Percentiles rank a stretch among this genome's conserved stretches.
phyloP scores from a whole-genome alignment of 1,140 invertebrate genomes.

The Pomacea maculata region DNA sequence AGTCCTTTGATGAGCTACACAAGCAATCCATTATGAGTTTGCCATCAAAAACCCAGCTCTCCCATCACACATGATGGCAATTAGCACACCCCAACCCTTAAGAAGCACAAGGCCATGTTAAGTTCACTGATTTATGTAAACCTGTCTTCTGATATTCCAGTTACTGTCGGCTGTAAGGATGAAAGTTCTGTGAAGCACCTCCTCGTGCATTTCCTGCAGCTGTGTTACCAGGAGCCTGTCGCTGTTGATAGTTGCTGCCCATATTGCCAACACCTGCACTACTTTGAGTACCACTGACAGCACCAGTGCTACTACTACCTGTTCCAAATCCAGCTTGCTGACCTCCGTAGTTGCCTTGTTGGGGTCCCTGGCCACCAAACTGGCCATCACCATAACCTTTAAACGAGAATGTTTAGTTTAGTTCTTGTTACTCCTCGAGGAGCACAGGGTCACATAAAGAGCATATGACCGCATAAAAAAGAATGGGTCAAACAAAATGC shows the following conservation, averaged over 20 bases:
- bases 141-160: neutral
- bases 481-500: too few species aligned
- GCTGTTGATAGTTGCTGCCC: slow-evolving; percentile 18
- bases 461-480: too few species aligned
- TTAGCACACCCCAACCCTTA: neutral
- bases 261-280: neutral
- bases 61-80: neutral
- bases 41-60: neutral
- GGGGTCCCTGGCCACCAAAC: neutral
- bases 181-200: slow-evolving; percentile 16
- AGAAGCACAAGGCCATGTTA: neutral
- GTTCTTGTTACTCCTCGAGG: too few species aligned
- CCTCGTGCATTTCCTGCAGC: neutral
- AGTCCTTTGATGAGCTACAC: too few species aligned
- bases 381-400: slow-evolving; percentile 8
- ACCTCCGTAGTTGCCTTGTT: slow-evolving; percentile 15
- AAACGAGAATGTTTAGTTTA: neutral
- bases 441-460: too few species aligned
- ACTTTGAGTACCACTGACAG: neutral
- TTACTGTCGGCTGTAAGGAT: slow-evolving; percentile 20
- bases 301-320: neutral
- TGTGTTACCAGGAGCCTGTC: slow-evolving; percentile 22
- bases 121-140: neutral
- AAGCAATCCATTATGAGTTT: too few species aligned
- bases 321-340: neutral